phyloP scores from a whole-genome alignment of 2,797 vertebrate genomes.

The Propithecus deckenii region DNA sequence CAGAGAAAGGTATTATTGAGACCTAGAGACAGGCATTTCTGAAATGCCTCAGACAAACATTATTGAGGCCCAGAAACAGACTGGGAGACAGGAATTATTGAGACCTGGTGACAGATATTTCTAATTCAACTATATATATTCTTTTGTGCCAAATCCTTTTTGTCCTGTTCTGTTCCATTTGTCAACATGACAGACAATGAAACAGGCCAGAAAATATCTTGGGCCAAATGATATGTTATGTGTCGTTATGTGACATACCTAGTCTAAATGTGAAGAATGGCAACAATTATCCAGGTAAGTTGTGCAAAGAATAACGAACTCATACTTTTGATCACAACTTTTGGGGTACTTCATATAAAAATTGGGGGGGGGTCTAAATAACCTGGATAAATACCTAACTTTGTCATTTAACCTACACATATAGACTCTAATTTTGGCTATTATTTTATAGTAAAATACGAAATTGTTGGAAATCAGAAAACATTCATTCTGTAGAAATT shows the following conservation, averaged over 20 bases:
- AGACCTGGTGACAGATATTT: slow-evolving; percentile 59
- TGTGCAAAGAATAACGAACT: slow-evolving; percentile 17
- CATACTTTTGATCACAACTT: neutral
- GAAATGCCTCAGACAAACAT: slow-evolving; percentile 39
- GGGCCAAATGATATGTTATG: slow-evolving; percentile 49
- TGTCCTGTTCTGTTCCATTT: slow-evolving; percentile 38
- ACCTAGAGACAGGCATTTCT: slow-evolving; percentile 28
- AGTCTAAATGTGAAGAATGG: slow-evolving; percentile 45
- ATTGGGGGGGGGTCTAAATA: neutral
- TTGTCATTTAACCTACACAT: neutral
- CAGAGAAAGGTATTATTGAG: slow-evolving; percentile 46
- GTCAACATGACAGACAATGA: slow-evolving; percentile 41
- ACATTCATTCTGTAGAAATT: neutral
- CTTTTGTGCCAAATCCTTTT: slow-evolving; percentile 50
- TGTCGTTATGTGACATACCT: slow-evolving; percentile 35
- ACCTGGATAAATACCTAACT: slow-evolving; percentile 5
- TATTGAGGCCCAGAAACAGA: slow-evolving; percentile 53
- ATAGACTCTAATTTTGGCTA: neutral
- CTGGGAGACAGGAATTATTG: slow-evolving; percentile 47
- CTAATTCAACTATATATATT: slow-evolving; percentile 56
- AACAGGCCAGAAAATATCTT: slow-evolving; percentile 48
- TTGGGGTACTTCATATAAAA: neutral
- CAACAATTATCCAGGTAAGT: slow-evolving; percentile 40
- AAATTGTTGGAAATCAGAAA: slow-evolving; percentile 33
- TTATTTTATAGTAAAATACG: neutral